phyloP scores from a whole-genome alignment of 2,113 vertebrate genomes.

The Bucco capensis region DNA sequence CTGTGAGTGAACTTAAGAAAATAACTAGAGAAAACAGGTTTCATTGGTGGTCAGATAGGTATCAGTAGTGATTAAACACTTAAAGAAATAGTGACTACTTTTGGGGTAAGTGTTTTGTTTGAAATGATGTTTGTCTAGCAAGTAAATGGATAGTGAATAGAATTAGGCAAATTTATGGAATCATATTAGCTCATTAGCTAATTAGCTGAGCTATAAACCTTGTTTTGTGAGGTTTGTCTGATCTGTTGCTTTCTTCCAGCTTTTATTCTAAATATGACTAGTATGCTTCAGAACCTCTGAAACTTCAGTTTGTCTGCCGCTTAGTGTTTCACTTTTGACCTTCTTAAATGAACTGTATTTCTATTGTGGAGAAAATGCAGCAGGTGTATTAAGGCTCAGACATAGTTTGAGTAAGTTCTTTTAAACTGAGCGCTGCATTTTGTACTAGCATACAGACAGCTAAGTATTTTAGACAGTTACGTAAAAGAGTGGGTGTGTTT shows the following conservation, averaged over 20 bases:
- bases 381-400: background rate
- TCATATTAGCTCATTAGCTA: background rate
- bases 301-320: background rate
- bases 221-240: background rate
- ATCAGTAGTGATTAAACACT: background rate
- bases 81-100: background rate
- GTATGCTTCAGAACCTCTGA: background rate
- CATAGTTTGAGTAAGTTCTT: background rate
- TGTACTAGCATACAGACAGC: background rate
- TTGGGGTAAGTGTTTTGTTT: background rate
- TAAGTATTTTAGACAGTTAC: background rate
- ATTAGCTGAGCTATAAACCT: background rate
- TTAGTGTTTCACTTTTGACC: background rate
- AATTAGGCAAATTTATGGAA: background rate
- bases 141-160: background rate
- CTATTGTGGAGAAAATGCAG: background rate
- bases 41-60: background rate
- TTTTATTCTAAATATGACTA: background rate
- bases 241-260: background rate
- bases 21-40: background rate
- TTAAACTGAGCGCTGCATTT: background rate
- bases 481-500: background rate
- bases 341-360: background rate
- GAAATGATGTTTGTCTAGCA: background rate
- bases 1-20: background rate